phyloP scores from a whole-genome alignment of 2,797 vertebrate genomes.

The Acridotheres tristis region DNA sequence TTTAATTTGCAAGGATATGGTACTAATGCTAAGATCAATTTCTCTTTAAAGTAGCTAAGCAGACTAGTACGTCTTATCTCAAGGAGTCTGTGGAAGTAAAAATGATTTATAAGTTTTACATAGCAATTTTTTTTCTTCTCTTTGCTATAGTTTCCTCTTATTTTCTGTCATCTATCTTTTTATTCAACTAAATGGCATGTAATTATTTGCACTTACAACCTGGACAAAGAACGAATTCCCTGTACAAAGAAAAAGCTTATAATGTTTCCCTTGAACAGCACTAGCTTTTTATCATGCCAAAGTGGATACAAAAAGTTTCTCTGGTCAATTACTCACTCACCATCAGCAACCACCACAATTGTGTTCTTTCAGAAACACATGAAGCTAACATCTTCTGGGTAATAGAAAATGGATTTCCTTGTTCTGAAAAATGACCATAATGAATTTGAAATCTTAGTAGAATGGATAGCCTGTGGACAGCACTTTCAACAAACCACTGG shows the following conservation, averaged over 20 bases:
- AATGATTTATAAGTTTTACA: conserved; percentile 27
- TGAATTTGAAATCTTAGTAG: conserved; percentile 36
- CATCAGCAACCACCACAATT: background rate
- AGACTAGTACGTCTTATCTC: background rate
- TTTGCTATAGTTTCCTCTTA: background rate
- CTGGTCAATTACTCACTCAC: conserved; percentile 42
- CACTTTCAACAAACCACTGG: conserved; percentile 9
- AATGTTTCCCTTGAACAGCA: conserved; percentile 26
- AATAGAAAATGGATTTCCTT: conserved; percentile 49
- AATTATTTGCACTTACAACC: conserved; percentile 47
- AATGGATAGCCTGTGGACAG: conserved; percentile 11
- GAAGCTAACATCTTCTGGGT: conserved; percentile 5
- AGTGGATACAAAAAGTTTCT: conserved; percentile 33
- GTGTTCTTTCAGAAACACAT: conserved; percentile 17
- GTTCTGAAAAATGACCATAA: conserved; percentile 43
- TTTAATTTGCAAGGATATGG: background rate
- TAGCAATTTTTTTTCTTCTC: background rate
- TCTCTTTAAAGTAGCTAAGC: background rate
- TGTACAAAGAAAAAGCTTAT: conserved; percentile 8
- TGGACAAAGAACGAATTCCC: conserved; percentile 39
- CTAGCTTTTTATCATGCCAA: conserved; percentile 1
- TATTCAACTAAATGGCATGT: conserved; percentile 17
- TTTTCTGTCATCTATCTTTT: conserved; percentile 41
- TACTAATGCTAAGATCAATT: background rate
- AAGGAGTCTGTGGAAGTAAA: background rate